Conservation (phyloP, 2,888 invertebrate genomes). For the Amphimallon solstitiale region DNA sequence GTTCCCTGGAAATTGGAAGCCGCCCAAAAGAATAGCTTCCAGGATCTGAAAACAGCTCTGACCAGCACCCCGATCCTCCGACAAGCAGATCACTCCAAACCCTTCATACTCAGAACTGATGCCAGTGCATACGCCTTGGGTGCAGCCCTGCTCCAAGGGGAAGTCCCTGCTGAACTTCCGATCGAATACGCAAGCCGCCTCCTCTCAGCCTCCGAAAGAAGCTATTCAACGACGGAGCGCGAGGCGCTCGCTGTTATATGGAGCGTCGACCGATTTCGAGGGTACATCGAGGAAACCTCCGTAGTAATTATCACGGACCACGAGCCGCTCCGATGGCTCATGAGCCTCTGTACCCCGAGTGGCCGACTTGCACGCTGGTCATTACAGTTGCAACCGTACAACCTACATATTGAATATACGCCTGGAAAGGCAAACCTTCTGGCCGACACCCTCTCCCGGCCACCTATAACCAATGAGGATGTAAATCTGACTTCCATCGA, state of each 20-base stretch:
- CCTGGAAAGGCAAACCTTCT: slow-evolving; percentile 55
- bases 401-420: slow-evolving; percentile 55
- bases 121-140: slow-evolving; percentile 47
- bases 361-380: slow-evolving; percentile 61
- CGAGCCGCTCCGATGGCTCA: slow-evolving; percentile 62
- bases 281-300: slow-evolving; percentile 57
- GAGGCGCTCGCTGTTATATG: slow-evolving; percentile 51
- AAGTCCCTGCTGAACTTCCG: slow-evolving; percentile 43
- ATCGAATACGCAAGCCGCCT: slow-evolving; percentile 51
- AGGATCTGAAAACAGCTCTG: too few species aligned
- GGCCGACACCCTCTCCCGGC: slow-evolving; percentile 56
- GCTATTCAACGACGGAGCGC: slow-evolving; percentile 48
- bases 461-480: slow-evolving; percentile 30
- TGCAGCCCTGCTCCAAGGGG: slow-evolving; percentile 46
- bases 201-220: slow-evolving; percentile 46
- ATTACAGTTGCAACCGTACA: slow-evolving; percentile 55
- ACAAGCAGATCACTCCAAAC: slow-evolving; percentile 43
- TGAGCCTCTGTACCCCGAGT: slow-evolving; percentile 55
- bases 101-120: slow-evolving; percentile 50
- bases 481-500: background rate
- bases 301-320: slow-evolving; percentile 61
- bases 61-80: slow-evolving; percentile 47
- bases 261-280: slow-evolving; percentile 58
- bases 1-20: too few species aligned
- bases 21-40: too few species aligned